Percentiles rank a stretch among this genome's conserved stretches.
Conservation (phyloP, 1,140 invertebrate genomes). For the Apis mellifera region Amel_HAv3.1 CM009943.2:6773001-6773500, state of each 20-base stretch:
- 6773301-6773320: slow-evolving; percentile 15
- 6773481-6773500: neutral
- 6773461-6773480: neutral
- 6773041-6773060: slow-evolving; percentile 14
- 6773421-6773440: neutral
- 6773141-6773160: neutral
- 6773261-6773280: slow-evolving; percentile 47
- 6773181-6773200: slow-evolving; percentile 12
- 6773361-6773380: slow-evolving; percentile 23
- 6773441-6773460: neutral
- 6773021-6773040: slow-evolving; percentile 61
- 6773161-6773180: neutral
- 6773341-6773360: neutral
- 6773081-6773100: slow-evolving; percentile 55
- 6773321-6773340: no score
- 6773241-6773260: neutral
- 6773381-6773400: slow-evolving; percentile 2
- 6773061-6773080: slow-evolving; percentile 16
- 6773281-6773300: slow-evolving; percentile 31
- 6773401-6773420: neutral
- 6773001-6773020: slow-evolving; percentile 45
- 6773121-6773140: neutral
- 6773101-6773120: slow-evolving; percentile 26
- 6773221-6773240: neutral
- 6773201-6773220: slow-evolving; percentile 25